Evolutionary conservation across 2,113 vertebrate species (phyloP).

Genomic region (Procavia capensis): DNA sequence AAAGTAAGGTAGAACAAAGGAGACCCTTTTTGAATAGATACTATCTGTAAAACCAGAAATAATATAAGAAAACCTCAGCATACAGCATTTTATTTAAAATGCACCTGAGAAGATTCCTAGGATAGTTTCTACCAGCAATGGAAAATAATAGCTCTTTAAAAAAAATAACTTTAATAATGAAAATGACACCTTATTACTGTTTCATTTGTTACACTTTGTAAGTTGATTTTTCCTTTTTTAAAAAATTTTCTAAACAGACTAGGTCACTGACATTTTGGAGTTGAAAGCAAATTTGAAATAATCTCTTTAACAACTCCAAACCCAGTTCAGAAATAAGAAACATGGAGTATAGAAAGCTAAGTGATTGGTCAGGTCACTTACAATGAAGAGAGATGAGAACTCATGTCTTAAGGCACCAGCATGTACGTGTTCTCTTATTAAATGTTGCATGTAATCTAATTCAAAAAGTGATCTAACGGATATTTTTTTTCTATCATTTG

Average conservation of each 20-base stretch:
- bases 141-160: neutral
- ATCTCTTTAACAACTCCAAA: neutral
- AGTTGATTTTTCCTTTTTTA: neutral
- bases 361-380: neutral
- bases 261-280: neutral
- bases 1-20: neutral
- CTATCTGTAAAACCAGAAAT: neutral
- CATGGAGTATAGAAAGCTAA: neutral
- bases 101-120: neutral
- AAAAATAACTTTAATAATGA: neutral
- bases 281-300: neutral
- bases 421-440: neutral
- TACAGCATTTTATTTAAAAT: neutral
- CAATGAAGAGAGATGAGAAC: neutral
- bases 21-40: neutral
- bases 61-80: neutral
- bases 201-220: neutral
- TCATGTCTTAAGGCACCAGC: neutral
- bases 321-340: neutral
- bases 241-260: neutral
- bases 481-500: neutral
- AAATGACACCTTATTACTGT: neutral
- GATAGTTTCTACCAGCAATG: neutral
- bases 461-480: neutral
- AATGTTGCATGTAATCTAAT: neutral